phyloP scores from a whole-genome alignment of 2,797 vertebrate species.

The Hippopotamyrus pictus region DNA sequence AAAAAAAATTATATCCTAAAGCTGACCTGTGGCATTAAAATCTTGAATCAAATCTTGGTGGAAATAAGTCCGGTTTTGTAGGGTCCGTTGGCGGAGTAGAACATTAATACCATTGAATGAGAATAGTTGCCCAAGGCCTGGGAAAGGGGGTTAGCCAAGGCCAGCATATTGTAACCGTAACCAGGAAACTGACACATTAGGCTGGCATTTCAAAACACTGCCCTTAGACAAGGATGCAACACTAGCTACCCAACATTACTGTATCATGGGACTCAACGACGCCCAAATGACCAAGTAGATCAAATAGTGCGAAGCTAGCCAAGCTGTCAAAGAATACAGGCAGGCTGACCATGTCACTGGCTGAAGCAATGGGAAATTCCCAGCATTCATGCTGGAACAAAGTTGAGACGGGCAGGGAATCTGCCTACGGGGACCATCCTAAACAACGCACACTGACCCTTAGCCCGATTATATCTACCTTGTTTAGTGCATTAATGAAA shows the following conservation, averaged over 20 bases:
- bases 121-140: slow-evolving; percentile 12
- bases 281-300: neutral
- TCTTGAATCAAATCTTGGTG: neutral
- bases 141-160: neutral
- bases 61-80: neutral
- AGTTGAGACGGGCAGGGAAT: neutral
- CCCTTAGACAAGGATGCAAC: neutral
- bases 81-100: neutral
- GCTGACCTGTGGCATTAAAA: neutral
- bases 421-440: neutral
- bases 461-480: neutral
- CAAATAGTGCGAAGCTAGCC: neutral
- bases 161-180: slow-evolving; percentile 17
- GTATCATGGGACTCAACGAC: neutral
- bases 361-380: neutral
- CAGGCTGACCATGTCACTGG: neutral
- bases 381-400: neutral
- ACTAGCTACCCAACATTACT: neutral
- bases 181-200: slow-evolving; percentile 11
- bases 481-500: neutral
- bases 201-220: slow-evolving; percentile 10
- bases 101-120: slow-evolving; percentile 9
- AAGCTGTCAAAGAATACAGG: slow-evolving; percentile 5
- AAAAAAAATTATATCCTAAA: neutral
- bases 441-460: neutral